Evolutionary conservation across 2,888 invertebrate species (phyloP), one percentile per base, ranked within the genome.

Genomic region (Idaea straminata): DNA sequence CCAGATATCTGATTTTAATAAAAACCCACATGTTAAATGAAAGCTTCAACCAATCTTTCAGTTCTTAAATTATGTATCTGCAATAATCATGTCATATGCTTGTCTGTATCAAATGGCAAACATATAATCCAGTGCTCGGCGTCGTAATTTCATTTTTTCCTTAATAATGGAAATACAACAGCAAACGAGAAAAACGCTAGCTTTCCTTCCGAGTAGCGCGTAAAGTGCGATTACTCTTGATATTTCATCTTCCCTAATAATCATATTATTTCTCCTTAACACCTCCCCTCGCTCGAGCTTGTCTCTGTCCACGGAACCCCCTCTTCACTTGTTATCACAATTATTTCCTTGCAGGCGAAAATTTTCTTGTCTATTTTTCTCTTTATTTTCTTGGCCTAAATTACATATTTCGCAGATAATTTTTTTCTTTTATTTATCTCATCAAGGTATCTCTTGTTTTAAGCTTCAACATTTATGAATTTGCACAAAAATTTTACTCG

Each of bases 211-310:
- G 47, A 47, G 47, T 13, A 4, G 47, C 47, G 47, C 47, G 47
- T 47, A 47, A 47, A 47, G 47, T 47, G 13, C 47, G 47, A 47
- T 47, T 47, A 47, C 47, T 47, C 47, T 47, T 47, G 47, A 47
- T 47, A 47, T 47, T 47, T 47, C 47, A 47, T 47, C 47, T 47
- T 47, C 47, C 47, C 47, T 47, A 47, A 47, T 47, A 47, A 47
- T 47, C 47, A 47, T 47, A 47, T 47, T 47, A 47, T 47, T 47
- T 47, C 47, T 47, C 47, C 47, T 47, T 47, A 47, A 47, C 47
- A 47, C 47, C 47, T 47, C 47, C 47, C 47, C 10, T 47, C 47
- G 47, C 47, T 47, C 47, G 7, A 7, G 47, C 47, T 47, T 47
- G 47, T 47, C 47, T 47, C 47, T 47, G 47, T 47, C 47, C 47